phyloP scores from a whole-genome alignment of 92 coral and sea anemone genomes.

The Phymanthus crucifer region DNA sequence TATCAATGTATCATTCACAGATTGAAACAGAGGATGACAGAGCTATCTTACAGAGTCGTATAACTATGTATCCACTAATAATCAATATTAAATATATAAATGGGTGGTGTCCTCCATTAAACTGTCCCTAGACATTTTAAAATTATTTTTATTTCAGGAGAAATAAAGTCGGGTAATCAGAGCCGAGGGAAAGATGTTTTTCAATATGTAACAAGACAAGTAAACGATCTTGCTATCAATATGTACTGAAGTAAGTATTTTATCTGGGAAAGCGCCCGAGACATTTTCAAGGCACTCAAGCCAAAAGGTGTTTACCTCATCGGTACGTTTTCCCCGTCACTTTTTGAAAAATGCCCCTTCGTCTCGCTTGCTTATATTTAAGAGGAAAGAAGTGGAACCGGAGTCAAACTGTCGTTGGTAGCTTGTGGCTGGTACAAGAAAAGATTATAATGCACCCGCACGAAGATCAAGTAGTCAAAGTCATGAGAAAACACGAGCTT shows the following conservation, averaged over 20 bases:
- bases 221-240: neutral
- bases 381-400: constrained; percentile 1
- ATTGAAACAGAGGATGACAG: neutral
- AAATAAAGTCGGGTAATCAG: neutral
- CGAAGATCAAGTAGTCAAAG: neutral
- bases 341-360: constrained; percentile 9
- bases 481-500: neutral
- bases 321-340: constrained; percentile 12
- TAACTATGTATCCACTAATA: neutral
- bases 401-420: neutral
- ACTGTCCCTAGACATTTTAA: neutral
- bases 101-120: no score
- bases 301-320: neutral
- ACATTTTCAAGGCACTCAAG: neutral
- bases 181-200: neutral
- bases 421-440: constrained; percentile 6
- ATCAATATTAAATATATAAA: no score
- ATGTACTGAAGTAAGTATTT: neutral
- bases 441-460: constrained; percentile 6
- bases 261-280: neutral
- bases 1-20: neutral
- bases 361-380: neutral
- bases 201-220: neutral
- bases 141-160: neutral
- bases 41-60: neutral